Evolutionary conservation across 1,140 invertebrate genomes (phyloP), one percentile per base, ranked within the genome.

Genomic region (Pectinophora gossypiella): DNA sequence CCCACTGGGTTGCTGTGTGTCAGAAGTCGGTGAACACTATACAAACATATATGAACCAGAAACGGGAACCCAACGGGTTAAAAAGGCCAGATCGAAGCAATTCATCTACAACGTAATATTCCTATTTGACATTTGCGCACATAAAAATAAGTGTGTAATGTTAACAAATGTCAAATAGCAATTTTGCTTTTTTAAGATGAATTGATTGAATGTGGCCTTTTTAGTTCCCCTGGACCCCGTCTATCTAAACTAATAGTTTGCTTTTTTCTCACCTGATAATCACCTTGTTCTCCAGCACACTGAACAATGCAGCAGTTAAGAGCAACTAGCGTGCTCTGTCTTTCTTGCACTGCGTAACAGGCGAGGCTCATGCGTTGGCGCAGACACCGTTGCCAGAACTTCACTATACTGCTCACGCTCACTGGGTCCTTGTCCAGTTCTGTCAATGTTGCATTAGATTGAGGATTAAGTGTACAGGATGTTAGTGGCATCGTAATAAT

Each of bases 291-390:
- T 56, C 42, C 18, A 57, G 50, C 45, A n/a, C 54, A 57, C 3
- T 58, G 51, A 0, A 79, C 72, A 0, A 67, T 18, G 48, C 77
- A 83, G 0, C 69, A 59, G 22, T 83, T 81, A 0, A 77, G 16
- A 0, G 57, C 82, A 0, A 56, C 77, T 5, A 85, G 52, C 0
- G 47, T 63, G 15, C 55, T 72, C 9, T 64, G 45, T 0, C 70
- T 73, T 10, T 68, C 46, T 6, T 54, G 43, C 7, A 60, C 55
- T 5, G 45, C 63, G 46, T 85, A 85, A 44, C 79, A 77, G 4
- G 58, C 79, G 0, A 83, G 54, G 21, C 61, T 73, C 64, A 66
- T 80, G 0, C 74, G 52, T 32, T 72, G 51, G 0, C 53, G 16
- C 0, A 85, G 13, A 16, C 52, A 64, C 0, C 59, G 36, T 0